Base-by-base conservation (phyloP, 2,113 vertebrate genomes). In the Callorhinus ursinus region DNA sequence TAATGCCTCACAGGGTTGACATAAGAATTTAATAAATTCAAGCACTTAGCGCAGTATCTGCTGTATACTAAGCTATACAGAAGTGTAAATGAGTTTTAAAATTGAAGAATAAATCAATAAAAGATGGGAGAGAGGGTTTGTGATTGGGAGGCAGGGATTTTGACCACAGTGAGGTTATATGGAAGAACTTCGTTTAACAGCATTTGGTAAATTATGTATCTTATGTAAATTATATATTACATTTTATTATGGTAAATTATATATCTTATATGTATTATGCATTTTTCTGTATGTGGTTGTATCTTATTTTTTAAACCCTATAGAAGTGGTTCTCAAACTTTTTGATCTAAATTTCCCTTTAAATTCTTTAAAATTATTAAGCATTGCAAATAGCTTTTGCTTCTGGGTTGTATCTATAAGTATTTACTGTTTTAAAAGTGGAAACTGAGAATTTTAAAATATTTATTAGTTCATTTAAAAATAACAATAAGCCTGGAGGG, bases 311-410 rank as follows among this genome's bases (percentile, higher is more conserved):
- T 57, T 33, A 63, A 92, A 39, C 12, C 22, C 69, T 65, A 0
- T 67, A 72, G 9, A 92, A 67, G 21, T 26, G 28, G 7, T 71
- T 88, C 51, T 61, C 22, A 87, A 83, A 83, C 10, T 26, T 85
- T 59, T 83, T 71, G 24, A 15, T 21, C 61, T 39, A 39, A 55
- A 22, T 57, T 74, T 49, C 42, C 46, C 28, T 67, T 85, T 61
- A 81, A 15, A 76, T 39, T 36, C 39, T 96, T 85, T 46, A 86
- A 97, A 92, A 42, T 67, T 74, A n/a, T 86, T 89, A 39, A 92
- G 46, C 51, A 69, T 15, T 76, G 24, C 26, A 88, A 84, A 69
- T 26, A 85, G 55, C 49, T 69, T 93, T 15, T 42, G 0, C 77
- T 80, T 55, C n/a, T 16, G 2, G 11, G 53, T 33, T 80, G 19